These are phyloP conservation scores for Heterodera schachtii DNA, from an alignment of 1,140 invertebrate genomes.

Conservation along the genomic window DNA sequence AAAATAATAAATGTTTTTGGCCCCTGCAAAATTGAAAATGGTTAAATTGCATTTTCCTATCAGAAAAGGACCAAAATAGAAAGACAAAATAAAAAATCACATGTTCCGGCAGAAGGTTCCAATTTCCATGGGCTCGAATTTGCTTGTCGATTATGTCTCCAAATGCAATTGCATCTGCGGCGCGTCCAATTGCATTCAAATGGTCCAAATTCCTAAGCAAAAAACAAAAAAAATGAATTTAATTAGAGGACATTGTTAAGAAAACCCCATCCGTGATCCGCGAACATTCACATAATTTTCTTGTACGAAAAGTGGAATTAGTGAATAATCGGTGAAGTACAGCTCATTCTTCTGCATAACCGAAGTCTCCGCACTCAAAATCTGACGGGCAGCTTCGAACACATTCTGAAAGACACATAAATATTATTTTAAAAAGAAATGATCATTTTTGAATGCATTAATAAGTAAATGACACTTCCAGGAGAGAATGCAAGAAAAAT, in stretches of 20 bases:
- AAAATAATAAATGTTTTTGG: too few species aligned
- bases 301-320: slow-evolving; percentile 91
- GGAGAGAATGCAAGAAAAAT: too few species aligned
- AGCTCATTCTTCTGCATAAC: slow-evolving; percentile 79
- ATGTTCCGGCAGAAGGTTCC: slow-evolving; percentile 87
- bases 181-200: slow-evolving; percentile 75
- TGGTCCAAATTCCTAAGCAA: slow-evolving; percentile 62
- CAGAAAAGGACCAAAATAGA: too few species aligned
- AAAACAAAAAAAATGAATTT: too few species aligned
- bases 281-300: slow-evolving; percentile 83
- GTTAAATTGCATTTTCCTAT: too few species aligned
- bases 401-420: slow-evolving; percentile 68
- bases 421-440: slow-evolving; percentile 11
- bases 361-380: slow-evolving; percentile 77
- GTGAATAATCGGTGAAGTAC: slow-evolving; percentile 95
- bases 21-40: too few species aligned
- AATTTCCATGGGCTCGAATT: slow-evolving; percentile 79
- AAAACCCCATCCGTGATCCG: slow-evolving; percentile 33
- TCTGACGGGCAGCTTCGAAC: slow-evolving; percentile 88
- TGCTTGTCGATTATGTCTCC: slow-evolving; percentile 82
- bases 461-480: neutral
- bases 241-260: slow-evolving; percentile 12
- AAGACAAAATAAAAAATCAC: slow-evolving; percentile 65
- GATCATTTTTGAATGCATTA: neutral
- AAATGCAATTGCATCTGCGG: slow-evolving; percentile 81